A percentile compares a stretch with the other conserved stretches of the same genome.
These are phyloP conservation scores for Cancer borealis DNA, from an alignment of 2,888 invertebrate species.

Conservation along the genomic window DNA sequence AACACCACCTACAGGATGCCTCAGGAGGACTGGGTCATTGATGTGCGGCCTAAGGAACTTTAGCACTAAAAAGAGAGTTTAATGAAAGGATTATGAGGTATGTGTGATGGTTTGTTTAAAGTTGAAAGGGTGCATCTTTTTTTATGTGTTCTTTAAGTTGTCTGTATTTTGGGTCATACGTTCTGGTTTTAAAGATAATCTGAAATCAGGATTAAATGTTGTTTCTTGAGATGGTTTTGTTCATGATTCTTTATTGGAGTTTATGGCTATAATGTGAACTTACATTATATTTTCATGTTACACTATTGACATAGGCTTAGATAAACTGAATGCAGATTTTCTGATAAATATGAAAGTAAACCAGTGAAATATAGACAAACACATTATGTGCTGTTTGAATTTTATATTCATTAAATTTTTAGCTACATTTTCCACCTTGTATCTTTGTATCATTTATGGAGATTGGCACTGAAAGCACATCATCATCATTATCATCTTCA, in stretches of 20 bases:
- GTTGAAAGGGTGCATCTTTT: not conserved
- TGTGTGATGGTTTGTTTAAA: not conserved
- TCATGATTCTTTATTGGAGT: not conserved
- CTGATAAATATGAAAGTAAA: not conserved
- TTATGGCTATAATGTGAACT: not conserved
- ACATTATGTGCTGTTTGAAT: not conserved
- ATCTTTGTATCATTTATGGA: not conserved
- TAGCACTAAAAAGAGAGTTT: not conserved
- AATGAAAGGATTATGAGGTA: not conserved
- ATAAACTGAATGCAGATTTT: not conserved
- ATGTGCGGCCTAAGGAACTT: constrained; percentile 49
- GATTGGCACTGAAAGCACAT: not conserved
- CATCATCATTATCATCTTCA: not conserved
- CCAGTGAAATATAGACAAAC: not conserved
- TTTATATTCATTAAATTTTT: not conserved
- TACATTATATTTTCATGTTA: not conserved
- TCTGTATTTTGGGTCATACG: not conserved
- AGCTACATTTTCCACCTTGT: not conserved
- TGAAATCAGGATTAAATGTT: not conserved
- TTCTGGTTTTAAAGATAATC: not conserved
- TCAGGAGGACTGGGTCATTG: constrained; percentile 86
- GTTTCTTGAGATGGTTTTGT: not conserved
- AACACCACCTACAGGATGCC: constrained; percentile 91
- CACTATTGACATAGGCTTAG: not conserved
- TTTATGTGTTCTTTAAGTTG: not conserved